Conservation (phyloP, 1,140 invertebrate species). For the Drosophila kepulauana region DNA sequence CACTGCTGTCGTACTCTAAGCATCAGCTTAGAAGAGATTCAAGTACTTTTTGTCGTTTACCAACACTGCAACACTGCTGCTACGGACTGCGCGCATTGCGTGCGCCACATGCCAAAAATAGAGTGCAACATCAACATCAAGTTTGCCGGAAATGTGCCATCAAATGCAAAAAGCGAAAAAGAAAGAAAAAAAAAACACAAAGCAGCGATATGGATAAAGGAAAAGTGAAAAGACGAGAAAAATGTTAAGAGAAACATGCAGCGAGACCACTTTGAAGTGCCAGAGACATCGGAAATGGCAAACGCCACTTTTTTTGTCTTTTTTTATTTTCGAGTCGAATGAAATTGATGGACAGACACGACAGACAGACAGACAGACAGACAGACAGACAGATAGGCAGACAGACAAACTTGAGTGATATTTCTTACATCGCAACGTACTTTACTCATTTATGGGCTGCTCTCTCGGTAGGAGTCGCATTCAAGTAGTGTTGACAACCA, state of each 20-base stretch:
- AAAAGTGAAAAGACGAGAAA: constrained; percentile 1
- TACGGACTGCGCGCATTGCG: neutral
- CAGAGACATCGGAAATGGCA: constrained; percentile 45
- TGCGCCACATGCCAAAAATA: constrained; percentile 47
- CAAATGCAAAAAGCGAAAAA: constrained; percentile 30
- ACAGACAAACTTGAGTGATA: neutral
- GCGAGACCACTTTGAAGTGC: constrained; percentile 41
- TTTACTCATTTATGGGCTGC: constrained; percentile 23
- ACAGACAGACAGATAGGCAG: neutral
- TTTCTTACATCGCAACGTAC: neutral
- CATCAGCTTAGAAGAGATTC: no score
- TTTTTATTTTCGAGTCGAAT: neutral
- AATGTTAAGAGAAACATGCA: constrained; percentile 5
- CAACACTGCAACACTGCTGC: neutral
- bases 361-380: neutral
- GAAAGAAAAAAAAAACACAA: neutral
- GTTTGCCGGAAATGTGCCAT: constrained; percentile 52
- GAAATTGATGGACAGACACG: constrained; percentile 13
- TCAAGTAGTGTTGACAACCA: constrained; percentile 45
- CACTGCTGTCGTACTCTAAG: no score
- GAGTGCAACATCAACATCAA: constrained; percentile 36
- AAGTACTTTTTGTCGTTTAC: neutral
- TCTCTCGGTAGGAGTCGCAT: constrained; percentile 9
- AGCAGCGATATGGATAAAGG: neutral
- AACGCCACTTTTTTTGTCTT: constrained; percentile 29